Evolutionary conservation across 2,113 vertebrate genomes (phyloP).

Genomic region (Bagarius yarrelli): DNA sequence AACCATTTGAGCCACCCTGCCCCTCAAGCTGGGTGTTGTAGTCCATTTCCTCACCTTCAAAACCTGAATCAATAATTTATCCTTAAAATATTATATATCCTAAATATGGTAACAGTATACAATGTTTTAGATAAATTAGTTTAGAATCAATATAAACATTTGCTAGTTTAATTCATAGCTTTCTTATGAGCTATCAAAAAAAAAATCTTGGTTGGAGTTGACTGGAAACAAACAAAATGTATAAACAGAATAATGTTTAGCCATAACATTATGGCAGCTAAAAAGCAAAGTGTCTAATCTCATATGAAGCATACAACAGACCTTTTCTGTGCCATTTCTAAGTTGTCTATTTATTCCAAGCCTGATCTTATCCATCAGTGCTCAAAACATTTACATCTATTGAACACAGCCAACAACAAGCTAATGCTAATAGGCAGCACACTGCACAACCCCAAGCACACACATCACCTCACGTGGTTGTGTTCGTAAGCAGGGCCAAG

Average conservation of each 20-base stretch:
- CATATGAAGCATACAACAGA: slow-evolving; percentile 4
- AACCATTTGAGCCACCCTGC: too few relatives aligned
- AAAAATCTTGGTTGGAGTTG: neutral
- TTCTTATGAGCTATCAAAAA: neutral
- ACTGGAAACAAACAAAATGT: neutral
- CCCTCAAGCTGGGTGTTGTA: too few relatives aligned
- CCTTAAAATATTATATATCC: neutral
- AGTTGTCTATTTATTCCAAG: slow-evolving; percentile 1
- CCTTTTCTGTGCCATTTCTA: slow-evolving; percentile 6
- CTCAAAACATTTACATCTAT: slow-evolving; percentile 17
- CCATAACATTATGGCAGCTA: neutral
- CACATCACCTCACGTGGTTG: slow-evolving; percentile 55
- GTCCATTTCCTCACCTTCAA: too few relatives aligned
- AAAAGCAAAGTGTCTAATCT: neutral
- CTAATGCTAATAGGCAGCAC: slow-evolving; percentile 59
- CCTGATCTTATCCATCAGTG: slow-evolving; percentile 1
- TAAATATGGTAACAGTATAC: neutral
- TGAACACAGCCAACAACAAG: slow-evolving; percentile 23
- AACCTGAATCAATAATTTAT: neutral
- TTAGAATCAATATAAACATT: neutral
- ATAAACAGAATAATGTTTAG: neutral
- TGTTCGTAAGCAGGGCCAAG: slow-evolving; percentile 51
- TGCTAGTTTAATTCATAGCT: neutral
- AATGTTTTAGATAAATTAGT: neutral
- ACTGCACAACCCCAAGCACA: slow-evolving; percentile 54